These are phyloP conservation scores for Balanococcus diminutus DNA, from an alignment of 2,888 invertebrate species.

Conservation along the genomic window DNA sequence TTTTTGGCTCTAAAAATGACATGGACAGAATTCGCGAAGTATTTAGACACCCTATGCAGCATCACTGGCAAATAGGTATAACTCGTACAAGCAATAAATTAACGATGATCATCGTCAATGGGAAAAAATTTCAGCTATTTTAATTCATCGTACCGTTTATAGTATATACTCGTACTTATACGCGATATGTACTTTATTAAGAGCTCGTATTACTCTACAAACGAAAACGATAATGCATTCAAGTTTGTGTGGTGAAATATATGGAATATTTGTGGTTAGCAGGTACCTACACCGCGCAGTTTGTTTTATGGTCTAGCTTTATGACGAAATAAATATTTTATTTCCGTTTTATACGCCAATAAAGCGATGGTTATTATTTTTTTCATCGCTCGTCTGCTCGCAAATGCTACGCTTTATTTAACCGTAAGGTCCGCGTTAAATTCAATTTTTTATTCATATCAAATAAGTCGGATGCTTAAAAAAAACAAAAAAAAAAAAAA, in stretches of 20 bases:
- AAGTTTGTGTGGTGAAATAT: not conserved
- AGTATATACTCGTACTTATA: not conserved
- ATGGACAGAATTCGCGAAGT: too few species aligned
- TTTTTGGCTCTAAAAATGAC: too few species aligned
- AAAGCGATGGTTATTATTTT: conserved; percentile 13
- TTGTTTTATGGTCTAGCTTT: conserved; percentile 18
- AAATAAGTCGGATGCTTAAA: not conserved
- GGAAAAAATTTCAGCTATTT: not conserved
- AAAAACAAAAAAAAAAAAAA: too few species aligned
- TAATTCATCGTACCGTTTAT: not conserved
- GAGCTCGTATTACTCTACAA: conserved; percentile 29
- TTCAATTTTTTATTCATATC: not conserved
- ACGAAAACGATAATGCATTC: conserved; percentile 26
- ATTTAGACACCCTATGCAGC: too few species aligned
- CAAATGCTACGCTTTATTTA: not conserved
- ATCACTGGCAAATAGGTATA: too few species aligned
- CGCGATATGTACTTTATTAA: not conserved
- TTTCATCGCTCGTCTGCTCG: not conserved
- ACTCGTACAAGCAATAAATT: not conserved
- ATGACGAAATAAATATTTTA: conserved; percentile 35
- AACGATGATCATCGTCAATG: not conserved
- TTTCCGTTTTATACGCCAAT: conserved; percentile 28
- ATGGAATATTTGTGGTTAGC: conserved; percentile 18
- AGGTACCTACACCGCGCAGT: conserved; percentile 20
- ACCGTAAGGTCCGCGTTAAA: not conserved